Percentiles rank a stretch among this genome's conserved stretches.
Conservation (phyloP, 2,797 vertebrate genomes). For the Eptatretus atami region DNA sequence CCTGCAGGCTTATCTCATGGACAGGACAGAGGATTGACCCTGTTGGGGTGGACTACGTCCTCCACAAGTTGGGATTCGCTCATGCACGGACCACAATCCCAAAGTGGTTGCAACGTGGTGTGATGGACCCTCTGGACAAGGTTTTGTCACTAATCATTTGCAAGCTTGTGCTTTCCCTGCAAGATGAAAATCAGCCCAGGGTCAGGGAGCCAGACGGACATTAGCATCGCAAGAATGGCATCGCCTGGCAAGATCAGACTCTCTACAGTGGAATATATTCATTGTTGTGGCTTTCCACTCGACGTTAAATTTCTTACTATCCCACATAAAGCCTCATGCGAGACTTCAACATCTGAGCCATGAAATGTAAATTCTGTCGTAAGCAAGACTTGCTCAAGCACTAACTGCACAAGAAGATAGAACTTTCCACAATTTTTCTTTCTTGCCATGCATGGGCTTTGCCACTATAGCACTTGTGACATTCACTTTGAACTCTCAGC, state of each 20-base stretch:
- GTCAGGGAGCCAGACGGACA: constrained; percentile 72
- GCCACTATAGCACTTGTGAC: no score
- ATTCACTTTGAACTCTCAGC: no score
- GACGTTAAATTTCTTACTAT: no score
- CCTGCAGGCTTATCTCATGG: constrained; percentile 73
- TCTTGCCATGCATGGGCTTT: no score
- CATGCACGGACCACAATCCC: constrained; percentile 94
- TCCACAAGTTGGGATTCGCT: constrained; percentile 90
- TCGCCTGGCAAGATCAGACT: constrained; percentile 10
- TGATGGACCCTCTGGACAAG: constrained; percentile 95
- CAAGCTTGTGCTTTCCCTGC: constrained; percentile 66
- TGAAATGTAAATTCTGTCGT: no score
- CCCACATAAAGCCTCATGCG: no score
- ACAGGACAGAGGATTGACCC: constrained; percentile 92
- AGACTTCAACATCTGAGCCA: no score
- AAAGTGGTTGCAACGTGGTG: constrained; percentile 95
- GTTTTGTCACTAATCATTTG: constrained; percentile 84
- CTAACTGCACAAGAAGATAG: no score
- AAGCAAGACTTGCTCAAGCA: no score
- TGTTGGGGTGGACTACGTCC: constrained; percentile 85
- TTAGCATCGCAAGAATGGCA: constrained; percentile 14
- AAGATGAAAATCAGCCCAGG: constrained; percentile 80
- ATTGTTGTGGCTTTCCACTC: no score
- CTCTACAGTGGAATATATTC: constrained; percentile 2
- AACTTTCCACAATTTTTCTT: no score